These are phyloP conservation scores for Teinopalpus imperialis DNA, from an alignment of 2,888 invertebrate genomes.

Conservation along the genomic window DNA sequence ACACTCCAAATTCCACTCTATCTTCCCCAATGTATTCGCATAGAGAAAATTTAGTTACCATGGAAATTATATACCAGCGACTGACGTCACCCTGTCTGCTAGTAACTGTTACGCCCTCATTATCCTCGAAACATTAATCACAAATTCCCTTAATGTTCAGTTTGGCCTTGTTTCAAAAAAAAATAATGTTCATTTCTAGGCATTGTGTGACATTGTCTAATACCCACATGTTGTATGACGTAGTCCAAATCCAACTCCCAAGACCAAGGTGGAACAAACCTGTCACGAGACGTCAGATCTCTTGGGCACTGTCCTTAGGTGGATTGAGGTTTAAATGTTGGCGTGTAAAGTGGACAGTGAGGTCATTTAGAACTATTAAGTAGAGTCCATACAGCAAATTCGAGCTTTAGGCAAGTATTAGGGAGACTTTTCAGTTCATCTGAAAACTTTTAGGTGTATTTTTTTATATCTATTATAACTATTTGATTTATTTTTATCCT, in stretches of 20 bases:
- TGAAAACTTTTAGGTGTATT: no score
- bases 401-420: no score
- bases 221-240: background rate
- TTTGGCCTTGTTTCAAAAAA: background rate
- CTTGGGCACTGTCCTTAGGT: background rate
- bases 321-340: background rate
- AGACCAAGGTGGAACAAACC: background rate
- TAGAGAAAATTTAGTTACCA: no score
- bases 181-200: conserved; percentile 2
- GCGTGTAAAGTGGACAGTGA: background rate
- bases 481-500: no score
- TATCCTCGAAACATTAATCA: background rate
- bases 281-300: conserved; percentile 4
- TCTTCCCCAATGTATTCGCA: no score
- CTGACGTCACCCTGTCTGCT: no score
- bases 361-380: background rate
- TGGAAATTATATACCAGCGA: no score
- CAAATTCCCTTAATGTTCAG: background rate
- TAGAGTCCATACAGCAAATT: no score
- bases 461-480: no score
- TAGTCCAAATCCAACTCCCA: background rate
- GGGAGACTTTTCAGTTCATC: no score
- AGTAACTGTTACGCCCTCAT: no score
- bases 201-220: conserved; percentile 1
- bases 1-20: no score